phyloP scores from a whole-genome alignment of 2,113 vertebrate species.

The Cranoglanis bouderius region DNA sequence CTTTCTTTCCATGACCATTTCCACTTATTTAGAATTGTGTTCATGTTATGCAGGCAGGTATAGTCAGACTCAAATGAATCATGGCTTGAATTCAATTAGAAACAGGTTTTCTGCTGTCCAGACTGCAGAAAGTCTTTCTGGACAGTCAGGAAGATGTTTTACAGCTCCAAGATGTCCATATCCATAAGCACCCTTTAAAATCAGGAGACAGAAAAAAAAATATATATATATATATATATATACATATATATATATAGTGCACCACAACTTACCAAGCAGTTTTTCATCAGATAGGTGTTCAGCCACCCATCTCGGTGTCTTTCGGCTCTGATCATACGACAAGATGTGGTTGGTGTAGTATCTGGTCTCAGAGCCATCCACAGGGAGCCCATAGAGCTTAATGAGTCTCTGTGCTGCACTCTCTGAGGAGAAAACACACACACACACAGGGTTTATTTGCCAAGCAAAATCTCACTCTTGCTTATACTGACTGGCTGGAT shows the following conservation, averaged over 20 bases:
- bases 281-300: conserved; percentile 81
- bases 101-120: neutral
- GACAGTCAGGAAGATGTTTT: neutral
- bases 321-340: conserved; percentile 81
- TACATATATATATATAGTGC: neutral
- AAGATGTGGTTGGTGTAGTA: conserved; percentile 80
- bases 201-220: neutral
- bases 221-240: too few relatives aligned
- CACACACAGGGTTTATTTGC: neutral
- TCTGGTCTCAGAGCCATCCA: conserved; percentile 72
- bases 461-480: too few relatives aligned
- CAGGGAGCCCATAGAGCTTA: conserved; percentile 78
- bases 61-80: neutral
- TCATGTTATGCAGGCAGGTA: neutral
- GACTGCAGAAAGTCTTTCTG: neutral
- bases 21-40: neutral
- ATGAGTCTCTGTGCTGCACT: conserved; percentile 64
- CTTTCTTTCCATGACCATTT: neutral
- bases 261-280: conserved; percentile 70
- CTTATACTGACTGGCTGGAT: neutral
- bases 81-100: neutral
- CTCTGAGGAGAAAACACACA: conserved; percentile 54
- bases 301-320: conserved; percentile 81
- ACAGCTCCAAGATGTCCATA: neutral
- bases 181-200: too few relatives aligned